These are phyloP conservation scores for Fragum fragum DNA, from an alignment of 2,888 invertebrate species.

Conservation along the genomic window DNA sequence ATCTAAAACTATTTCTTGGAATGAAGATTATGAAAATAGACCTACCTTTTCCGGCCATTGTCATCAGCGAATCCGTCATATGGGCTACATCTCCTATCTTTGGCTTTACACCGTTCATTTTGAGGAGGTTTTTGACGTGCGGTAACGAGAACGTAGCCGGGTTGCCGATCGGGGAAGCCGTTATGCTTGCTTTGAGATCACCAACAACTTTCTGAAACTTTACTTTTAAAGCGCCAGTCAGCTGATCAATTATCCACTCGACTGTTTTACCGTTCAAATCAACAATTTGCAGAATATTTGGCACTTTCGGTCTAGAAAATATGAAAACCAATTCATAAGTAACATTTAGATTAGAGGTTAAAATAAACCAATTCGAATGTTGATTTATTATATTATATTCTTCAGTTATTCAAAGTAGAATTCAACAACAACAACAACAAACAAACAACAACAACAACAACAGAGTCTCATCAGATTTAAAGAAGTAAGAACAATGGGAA, in stretches of 20 bases:
- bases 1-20: too few relatives aligned
- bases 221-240: slow-evolving; percentile 16
- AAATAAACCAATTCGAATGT: too few relatives aligned
- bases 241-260: slow-evolving; percentile 48
- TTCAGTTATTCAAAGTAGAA: too few relatives aligned
- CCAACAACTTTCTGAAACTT: slow-evolving; percentile 22
- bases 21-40: too few relatives aligned
- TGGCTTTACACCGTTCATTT: slow-evolving; percentile 31
- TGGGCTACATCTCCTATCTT: slow-evolving; percentile 45
- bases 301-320: slow-evolving; percentile 58
- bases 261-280: slow-evolving; percentile 50
- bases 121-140: slow-evolving; percentile 38
- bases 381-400: too few relatives aligned
- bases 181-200: slow-evolving; percentile 25
- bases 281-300: slow-evolving; percentile 58
- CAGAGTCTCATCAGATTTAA: too few relatives aligned
- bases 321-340: too few relatives aligned
- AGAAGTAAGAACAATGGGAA: too few relatives aligned
- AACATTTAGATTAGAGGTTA: too few relatives aligned
- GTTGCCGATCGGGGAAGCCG: slow-evolving; percentile 36
- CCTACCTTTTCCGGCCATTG: slow-evolving; percentile 48
- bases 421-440: too few relatives aligned
- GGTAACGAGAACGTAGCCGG: slow-evolving; percentile 37
- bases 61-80: slow-evolving; percentile 41
- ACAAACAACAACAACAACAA: too few relatives aligned